These are phyloP conservation scores for Platysteira castanea DNA, from an alignment of 2,113 vertebrate species.

Conservation along the genomic window DNA sequence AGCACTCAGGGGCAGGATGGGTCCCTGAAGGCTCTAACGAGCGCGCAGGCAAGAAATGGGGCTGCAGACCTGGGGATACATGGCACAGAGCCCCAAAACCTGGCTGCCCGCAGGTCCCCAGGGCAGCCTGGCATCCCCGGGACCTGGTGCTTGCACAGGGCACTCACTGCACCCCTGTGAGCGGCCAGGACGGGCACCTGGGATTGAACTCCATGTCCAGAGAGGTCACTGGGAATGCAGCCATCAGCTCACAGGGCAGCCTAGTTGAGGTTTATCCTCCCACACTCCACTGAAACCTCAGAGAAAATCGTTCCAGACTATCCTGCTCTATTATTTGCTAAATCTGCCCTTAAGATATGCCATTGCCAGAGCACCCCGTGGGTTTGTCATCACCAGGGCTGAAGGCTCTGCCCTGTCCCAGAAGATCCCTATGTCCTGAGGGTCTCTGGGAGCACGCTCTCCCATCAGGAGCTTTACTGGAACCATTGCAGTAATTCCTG, in stretches of 20 bases:
- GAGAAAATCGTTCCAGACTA: neutral
- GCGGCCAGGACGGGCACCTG: accelerated
- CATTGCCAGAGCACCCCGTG: accelerated
- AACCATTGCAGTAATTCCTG: neutral
- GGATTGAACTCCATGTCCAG: accelerated
- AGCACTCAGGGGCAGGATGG: accelerated
- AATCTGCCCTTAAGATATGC: neutral
- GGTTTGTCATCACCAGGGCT: neutral
- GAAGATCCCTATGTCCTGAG: too few species aligned
- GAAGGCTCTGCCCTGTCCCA: neutral
- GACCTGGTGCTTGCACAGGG: neutral
- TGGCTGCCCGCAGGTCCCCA: neutral
- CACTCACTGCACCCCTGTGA: accelerated
- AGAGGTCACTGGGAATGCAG: neutral
- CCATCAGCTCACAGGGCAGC: neutral
- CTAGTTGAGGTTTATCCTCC: neutral
- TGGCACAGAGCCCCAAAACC: accelerated
- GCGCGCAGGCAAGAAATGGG: accelerated
- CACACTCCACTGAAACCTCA: neutral
- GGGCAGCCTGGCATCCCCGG: accelerated
- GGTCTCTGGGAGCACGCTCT: neutral
- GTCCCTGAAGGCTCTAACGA: neutral
- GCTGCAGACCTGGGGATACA: neutral
- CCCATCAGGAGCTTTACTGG: neutral
- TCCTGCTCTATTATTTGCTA: neutral